A percentile compares a stretch with the other conserved stretches of the same genome.
phyloP scores from a whole-genome alignment of 2,113 vertebrate genomes.

The Cavia porcellus region DNA sequence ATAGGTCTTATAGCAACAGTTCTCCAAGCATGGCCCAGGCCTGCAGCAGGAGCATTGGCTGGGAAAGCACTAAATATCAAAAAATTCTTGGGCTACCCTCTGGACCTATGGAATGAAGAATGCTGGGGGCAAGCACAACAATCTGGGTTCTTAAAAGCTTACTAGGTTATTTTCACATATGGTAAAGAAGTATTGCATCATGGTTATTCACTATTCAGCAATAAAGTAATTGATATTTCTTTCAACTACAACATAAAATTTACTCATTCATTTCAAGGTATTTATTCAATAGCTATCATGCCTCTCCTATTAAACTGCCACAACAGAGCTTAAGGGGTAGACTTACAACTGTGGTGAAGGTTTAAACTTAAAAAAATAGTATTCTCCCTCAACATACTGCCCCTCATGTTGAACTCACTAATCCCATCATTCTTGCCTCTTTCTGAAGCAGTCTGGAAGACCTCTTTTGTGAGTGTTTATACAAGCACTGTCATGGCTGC shows the following conservation, averaged over 20 bases:
- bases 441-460: neutral
- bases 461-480: neutral
- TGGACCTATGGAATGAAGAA: neutral
- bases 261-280: neutral
- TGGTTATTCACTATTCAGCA: neutral
- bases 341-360: neutral
- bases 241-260: neutral
- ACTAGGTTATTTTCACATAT: neutral
- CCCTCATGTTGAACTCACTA: neutral
- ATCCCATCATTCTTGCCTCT: neutral
- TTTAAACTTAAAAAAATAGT: neutral
- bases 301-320: neutral
- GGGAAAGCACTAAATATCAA: neutral
- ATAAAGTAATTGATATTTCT: slow-evolving; percentile 4
- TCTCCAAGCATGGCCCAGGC: neutral
- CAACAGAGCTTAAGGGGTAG: neutral
- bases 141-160: neutral
- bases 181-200: neutral
- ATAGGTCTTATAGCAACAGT: neutral
- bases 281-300: neutral
- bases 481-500: neutral
- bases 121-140: neutral
- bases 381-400: neutral
- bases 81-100: neutral
- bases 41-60: neutral